phyloP scores from a whole-genome alignment of 2,888 invertebrate genomes.

The Agonopterix arenella region DNA sequence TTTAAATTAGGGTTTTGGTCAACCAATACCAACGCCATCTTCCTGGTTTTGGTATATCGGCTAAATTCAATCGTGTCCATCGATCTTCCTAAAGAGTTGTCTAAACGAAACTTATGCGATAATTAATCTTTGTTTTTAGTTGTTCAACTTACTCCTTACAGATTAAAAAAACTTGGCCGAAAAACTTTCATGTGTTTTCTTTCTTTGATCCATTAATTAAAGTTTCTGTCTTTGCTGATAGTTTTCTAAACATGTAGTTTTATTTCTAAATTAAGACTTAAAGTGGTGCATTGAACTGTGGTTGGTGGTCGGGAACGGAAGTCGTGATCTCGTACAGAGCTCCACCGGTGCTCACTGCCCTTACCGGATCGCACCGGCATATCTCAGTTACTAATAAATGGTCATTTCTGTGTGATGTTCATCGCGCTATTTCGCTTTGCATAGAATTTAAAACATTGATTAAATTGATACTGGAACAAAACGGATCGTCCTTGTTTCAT shows the following conservation, averaged over 20 bases:
- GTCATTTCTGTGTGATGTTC: slow-evolving; percentile 11
- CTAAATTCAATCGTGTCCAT: too few species aligned
- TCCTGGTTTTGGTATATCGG: too few species aligned
- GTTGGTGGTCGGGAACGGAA: slow-evolving; percentile 39
- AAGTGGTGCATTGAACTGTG: slow-evolving; percentile 46
- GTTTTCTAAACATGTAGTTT: neutral
- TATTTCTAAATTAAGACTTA: slow-evolving; percentile 8
- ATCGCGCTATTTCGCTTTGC: neutral
- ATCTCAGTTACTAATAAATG: slow-evolving; percentile 13
- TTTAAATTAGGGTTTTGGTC: too few species aligned
- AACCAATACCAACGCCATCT: too few species aligned
- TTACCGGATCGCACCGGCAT: slow-evolving; percentile 41
- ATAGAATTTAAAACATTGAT: neutral
- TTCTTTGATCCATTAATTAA: too few species aligned
- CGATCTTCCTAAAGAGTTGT: too few species aligned
- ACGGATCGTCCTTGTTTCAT: neutral
- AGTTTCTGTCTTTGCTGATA: too few species aligned
- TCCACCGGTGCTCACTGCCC: slow-evolving; percentile 37
- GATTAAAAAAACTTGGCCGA: too few species aligned
- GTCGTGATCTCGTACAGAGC: slow-evolving; percentile 26
- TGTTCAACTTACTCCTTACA: too few species aligned
- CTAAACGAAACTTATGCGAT: too few species aligned
- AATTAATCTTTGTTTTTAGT: too few species aligned
- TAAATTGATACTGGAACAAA: neutral
- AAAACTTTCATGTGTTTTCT: too few species aligned